These are phyloP conservation scores for Numenius phaeopus DNA, from an alignment of 2,797 vertebrate species.

Conservation along the genomic window DNA sequence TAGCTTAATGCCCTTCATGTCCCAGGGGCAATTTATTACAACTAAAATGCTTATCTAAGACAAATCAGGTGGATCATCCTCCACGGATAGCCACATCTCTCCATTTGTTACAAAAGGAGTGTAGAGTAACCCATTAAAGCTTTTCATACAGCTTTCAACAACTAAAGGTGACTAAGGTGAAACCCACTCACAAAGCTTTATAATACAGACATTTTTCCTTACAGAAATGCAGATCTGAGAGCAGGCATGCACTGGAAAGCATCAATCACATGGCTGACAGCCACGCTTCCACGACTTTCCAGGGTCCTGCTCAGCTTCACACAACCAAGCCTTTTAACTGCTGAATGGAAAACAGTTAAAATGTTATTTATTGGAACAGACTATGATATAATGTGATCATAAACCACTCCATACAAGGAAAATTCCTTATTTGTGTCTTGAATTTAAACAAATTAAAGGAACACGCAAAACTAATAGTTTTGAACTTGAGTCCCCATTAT, in stretches of 20 bases:
- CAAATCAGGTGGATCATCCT: not conserved
- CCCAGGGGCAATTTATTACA: not conserved
- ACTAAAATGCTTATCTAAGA: not conserved
- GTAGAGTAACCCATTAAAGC: not conserved
- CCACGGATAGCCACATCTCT: not conserved
- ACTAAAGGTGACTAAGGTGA: not conserved
- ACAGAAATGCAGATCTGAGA: not conserved
- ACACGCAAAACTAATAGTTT: not conserved
- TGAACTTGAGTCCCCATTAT: not conserved
- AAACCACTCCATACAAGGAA: slow-evolving; percentile 30
- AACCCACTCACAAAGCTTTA: not conserved
- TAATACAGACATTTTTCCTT: not conserved
- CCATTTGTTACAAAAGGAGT: not conserved
- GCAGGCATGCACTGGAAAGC: not conserved
- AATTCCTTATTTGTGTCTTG: slow-evolving; percentile 13
- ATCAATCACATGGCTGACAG: not conserved
- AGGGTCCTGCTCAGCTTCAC: slow-evolving; percentile 31
- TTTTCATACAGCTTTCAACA: slow-evolving; percentile 1
- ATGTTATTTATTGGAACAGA: not conserved
- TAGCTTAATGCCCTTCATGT: not conserved
- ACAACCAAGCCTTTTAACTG: not conserved
- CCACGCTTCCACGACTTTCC: not conserved
- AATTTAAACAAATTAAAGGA: slow-evolving; percentile 26
- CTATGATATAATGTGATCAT: slow-evolving; percentile 15
- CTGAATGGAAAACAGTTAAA: slow-evolving; percentile 39